These are phyloP conservation scores for Rhyacichthys aspro DNA, from an alignment of 2,797 vertebrate genomes.

Conservation along the genomic window DNA sequence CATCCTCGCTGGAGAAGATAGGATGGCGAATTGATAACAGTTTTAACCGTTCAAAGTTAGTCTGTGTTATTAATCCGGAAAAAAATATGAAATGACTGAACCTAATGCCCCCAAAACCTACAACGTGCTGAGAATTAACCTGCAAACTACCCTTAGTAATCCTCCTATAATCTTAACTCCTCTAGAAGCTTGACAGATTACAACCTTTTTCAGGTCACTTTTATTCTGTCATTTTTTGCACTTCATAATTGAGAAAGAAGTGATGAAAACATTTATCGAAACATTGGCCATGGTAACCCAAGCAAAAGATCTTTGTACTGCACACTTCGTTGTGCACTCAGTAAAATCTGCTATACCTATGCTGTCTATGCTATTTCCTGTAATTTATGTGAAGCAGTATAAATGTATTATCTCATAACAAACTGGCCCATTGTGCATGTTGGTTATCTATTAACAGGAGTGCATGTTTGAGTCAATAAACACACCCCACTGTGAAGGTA, in stretches of 20 bases:
- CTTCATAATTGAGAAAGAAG: slow-evolving; percentile 4
- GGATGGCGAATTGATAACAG: slow-evolving; percentile 1
- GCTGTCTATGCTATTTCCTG: too few relatives aligned
- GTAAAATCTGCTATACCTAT: too few relatives aligned
- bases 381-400: background rate
- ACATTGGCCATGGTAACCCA: too few relatives aligned
- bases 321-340: too few relatives aligned
- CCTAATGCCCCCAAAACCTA: background rate
- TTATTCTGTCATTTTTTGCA: background rate
- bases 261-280: too few relatives aligned
- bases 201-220: background rate
- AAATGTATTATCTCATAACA: background rate
- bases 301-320: too few relatives aligned
- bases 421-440: background rate
- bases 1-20: background rate
- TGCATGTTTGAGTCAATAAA: slow-evolving; percentile 44
- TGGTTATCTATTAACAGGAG: slow-evolving; percentile 58
- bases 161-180: slow-evolving; percentile 29
- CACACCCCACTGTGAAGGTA: slow-evolving; percentile 18
- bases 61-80: too few relatives aligned
- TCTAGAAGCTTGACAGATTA: slow-evolving; percentile 38
- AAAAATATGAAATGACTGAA: too few relatives aligned
- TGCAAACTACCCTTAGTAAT: slow-evolving; percentile 17
- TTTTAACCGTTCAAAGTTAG: background rate
- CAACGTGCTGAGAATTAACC: slow-evolving; percentile 30